Conservation (phyloP, 2,888 invertebrate genomes). For the Machimus atricapillus region DNA sequence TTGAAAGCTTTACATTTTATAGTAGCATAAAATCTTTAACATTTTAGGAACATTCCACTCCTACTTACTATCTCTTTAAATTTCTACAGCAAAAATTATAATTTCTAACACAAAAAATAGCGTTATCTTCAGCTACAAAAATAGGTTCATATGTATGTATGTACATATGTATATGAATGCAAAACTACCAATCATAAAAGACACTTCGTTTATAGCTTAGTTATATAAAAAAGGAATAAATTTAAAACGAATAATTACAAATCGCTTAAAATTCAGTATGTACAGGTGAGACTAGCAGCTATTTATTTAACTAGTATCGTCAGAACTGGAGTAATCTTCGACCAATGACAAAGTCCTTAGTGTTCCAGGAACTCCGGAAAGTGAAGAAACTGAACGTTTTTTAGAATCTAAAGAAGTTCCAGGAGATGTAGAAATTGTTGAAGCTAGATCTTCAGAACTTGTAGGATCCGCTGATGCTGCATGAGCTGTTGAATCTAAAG, state of each 20-base stretch:
- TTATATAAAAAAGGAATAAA: background rate
- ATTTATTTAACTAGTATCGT: conserved; percentile 42
- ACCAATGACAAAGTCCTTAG: conserved; percentile 40
- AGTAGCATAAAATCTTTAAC: no score
- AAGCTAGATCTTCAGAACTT: background rate
- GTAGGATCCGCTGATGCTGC: background rate
- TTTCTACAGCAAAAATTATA: no score
- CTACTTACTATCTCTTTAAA: no score
- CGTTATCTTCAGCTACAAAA: no score
- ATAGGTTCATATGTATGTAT: no score
- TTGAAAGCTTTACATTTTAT: no score
- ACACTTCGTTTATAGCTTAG: background rate
- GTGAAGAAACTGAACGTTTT: background rate
- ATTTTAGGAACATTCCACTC: no score
- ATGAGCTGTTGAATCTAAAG: background rate
- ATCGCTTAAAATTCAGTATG: background rate
- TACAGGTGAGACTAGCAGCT: background rate
- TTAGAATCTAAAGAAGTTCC: background rate
- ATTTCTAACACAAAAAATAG: no score
- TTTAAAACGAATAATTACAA: background rate
- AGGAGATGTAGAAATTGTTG: background rate
- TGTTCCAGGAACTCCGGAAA: background rate
- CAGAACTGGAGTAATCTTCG: conserved; percentile 50
- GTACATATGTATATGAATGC: no score
- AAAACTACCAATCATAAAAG: background rate